These are phyloP conservation scores for Calameuta filiformis DNA, from an alignment of 2,888 invertebrate genomes.

Conservation along the genomic window DNA sequence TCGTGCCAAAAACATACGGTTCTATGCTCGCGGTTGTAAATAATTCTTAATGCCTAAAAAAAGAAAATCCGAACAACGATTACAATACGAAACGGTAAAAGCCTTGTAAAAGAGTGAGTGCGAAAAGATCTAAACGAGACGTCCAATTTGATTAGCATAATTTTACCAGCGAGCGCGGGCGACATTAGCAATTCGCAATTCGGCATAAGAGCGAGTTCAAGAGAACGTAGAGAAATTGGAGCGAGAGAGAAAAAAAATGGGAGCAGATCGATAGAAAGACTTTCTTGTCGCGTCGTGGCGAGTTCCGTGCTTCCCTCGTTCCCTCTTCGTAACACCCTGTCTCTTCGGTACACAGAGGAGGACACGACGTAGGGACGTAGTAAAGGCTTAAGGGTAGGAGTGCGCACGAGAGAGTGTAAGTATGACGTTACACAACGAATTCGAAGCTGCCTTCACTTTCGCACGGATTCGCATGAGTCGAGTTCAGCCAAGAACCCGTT, in stretches of 20 bases:
- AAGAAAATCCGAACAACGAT: not conserved
- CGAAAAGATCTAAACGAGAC: not conserved
- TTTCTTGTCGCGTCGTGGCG: not conserved
- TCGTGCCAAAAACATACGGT: not conserved
- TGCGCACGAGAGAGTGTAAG: not conserved
- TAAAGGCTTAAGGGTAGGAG: not conserved
- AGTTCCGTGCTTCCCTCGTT: not conserved
- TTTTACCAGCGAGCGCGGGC: not conserved
- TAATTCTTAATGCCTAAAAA: not conserved
- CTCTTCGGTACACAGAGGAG: not conserved
- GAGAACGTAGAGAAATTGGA: not conserved
- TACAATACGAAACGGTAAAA: not conserved
- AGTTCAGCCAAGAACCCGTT: not conserved
- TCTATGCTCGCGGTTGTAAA: not conserved
- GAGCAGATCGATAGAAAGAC: constrained; percentile 3
- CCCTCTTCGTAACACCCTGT: not conserved
- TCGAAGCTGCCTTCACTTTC: constrained; percentile 1
- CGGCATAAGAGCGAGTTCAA: not conserved
- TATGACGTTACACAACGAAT: not conserved
- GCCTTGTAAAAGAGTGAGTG: not conserved
- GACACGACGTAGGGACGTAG: not conserved
- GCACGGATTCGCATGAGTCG: not conserved
- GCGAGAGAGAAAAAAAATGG: constrained; percentile 1
- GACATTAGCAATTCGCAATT: not conserved
- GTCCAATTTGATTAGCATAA: not conserved